Evolutionary conservation across 64 coral and sea anemone genomes (phyloP), one percentile per base, ranked within the genome.

Genomic region (Trachythela sp.): DNA sequence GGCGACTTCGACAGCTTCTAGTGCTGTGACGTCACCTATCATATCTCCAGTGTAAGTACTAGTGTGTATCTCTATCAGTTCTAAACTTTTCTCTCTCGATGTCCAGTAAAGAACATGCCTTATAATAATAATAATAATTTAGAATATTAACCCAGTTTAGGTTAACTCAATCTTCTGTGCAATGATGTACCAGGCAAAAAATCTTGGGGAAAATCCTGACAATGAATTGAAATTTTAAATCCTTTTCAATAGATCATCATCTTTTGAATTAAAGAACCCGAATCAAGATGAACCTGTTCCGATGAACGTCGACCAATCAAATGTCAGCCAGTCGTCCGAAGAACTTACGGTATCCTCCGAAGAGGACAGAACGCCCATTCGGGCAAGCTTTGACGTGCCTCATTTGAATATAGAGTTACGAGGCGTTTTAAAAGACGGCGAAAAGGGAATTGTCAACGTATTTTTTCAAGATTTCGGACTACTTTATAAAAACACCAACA

Each of bases 351-450:
- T 35, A 15, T 34, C 31, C 15, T 14, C 33, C 75, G 75, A 80
- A 3, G 33, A 37, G 34, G 75, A 35, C 32, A n/a, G 33, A 80
- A 80, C 75, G 0, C 75, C 75, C 9, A 37, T 80, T 36, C 75
- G 75, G 45, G 96, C 96, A n/a, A 86, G 75, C 42, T 89, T 99
- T n/a, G 91, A 90, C 35, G 89, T 99, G 31, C 96, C 96, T 24
- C 91, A 95, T 30, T 95, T 99, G 24, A 99, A 94, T 76, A 86
- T 99, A 67, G 93, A 99, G 85, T 84, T 99, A 26, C 91, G 91
- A 27, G 96, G 96, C 11, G 91, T 93, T 48, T 84, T 99, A 22
- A 94, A 99, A 29, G 84, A 91, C 38, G 75, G 91, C 5, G 96
- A 99, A 58, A 93, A 92, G 4, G 96, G 94, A 18, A 91, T 99